Evolutionary conservation across 1,140 invertebrate genomes (phyloP), one percentile per base, ranked within the genome.

Genomic region (Microvelia longipes): DNA sequence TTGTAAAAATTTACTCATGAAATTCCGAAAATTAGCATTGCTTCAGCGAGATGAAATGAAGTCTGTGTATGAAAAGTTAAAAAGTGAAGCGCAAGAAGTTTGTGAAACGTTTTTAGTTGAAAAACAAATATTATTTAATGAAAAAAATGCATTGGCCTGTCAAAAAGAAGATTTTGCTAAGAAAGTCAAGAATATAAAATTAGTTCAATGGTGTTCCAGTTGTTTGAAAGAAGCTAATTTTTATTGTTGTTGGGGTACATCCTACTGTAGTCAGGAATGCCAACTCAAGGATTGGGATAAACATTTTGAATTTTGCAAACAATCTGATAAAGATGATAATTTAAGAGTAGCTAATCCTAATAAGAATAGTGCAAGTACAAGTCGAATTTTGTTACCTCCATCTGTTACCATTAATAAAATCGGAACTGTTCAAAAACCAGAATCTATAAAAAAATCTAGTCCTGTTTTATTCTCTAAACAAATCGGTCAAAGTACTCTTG

Each of bases 221-320:
- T 96, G 93, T 80, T 85, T 85, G 65, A 87, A 90, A 72, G 92
- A 94, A 80, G 91, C 92, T 0, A 85, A 91, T 72, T 93, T 93
- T 77, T 94, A 93, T 80, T 96, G 93, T 76, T 96, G 93, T 76
- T 96, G 93, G 93, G 95, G 94, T 79, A 94, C 93, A 0, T 88
- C 91, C 50, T 96, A 96, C 78, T 96, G 93, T 79, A 88, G 90
- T 80, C 90, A 91, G 77, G 82, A 86, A 1, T 96, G 93, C 75
- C 90, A 92, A 77, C 78, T 79, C 73, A 66, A 24, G 25, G n/a
- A 25, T 19, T 50, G 35, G 35, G 35, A 50, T 50, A 50, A 11
- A 11, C 35, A 50, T 19, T 50, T 50, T 50, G 35, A 50, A 50
- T 50, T 11, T 19, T 50, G 35, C 19, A 50, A 50, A 50, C 35